A percentile compares a stretch with the other conserved stretches of the same genome.
phyloP scores from a whole-genome alignment of 2,113 vertebrate species.

The Arvicanthis niloticus region DNA sequence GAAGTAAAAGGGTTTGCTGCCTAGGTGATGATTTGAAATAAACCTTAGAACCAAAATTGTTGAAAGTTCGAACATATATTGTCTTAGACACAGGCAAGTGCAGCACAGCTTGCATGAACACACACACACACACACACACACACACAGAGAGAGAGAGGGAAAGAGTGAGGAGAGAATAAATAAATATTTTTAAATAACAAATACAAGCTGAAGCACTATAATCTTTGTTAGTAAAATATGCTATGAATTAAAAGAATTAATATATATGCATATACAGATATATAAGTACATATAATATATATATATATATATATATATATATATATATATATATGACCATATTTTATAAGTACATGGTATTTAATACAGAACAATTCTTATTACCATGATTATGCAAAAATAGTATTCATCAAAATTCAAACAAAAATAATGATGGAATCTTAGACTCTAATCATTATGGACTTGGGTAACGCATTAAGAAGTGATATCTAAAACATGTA shows the following conservation, averaged over 20 bases:
- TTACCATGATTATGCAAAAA: not conserved
- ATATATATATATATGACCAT: not conserved
- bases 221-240: not conserved
- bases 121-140: not conserved
- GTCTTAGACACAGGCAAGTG: not conserved
- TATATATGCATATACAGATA: no score
- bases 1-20: not conserved
- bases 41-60: not conserved
- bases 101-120: not conserved
- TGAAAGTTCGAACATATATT: not conserved
- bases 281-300: no score
- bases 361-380: not conserved
- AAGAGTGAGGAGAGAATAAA: not conserved
- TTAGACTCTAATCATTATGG: not conserved
- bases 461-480: conserved; percentile 9
- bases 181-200: not conserved
- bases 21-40: no score
- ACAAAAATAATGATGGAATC: not conserved
- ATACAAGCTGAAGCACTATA: not conserved
- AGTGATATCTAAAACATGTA: not conserved
- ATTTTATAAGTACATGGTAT: not conserved
- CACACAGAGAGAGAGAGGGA: not conserved
- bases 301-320: no score
- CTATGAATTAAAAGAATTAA: not conserved
- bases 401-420: not conserved